Evolutionary conservation across 2,113 vertebrate species (phyloP).

Genomic region (Caracal caracal): DNA sequence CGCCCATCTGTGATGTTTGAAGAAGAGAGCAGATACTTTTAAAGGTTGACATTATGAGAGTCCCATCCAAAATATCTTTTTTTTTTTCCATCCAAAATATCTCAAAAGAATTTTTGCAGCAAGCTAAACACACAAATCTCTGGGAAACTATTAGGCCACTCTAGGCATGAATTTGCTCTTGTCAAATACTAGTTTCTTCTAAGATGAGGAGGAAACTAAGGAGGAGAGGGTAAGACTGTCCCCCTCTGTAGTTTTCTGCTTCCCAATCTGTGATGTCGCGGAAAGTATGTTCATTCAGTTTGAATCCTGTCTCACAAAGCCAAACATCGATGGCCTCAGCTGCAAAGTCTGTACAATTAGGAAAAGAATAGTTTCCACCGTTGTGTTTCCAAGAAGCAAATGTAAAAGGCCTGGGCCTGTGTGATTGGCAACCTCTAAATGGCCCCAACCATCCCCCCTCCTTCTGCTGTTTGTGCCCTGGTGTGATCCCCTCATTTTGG

Average conservation of each 20-base stretch:
- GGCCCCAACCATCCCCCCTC: too few relatives aligned
- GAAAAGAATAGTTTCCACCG: background rate
- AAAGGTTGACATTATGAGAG: background rate
- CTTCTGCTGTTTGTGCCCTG: background rate
- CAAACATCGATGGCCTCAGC: background rate
- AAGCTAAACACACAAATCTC: background rate
- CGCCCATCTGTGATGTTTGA: background rate
- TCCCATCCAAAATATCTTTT: background rate
- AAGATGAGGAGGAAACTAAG: background rate
- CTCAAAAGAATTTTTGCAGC: background rate
- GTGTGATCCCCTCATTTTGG: background rate
- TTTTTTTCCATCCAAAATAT: background rate
- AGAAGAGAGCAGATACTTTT: background rate
- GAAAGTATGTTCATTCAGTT: rapidly evolving
- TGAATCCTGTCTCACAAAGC: background rate
- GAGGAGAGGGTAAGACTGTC: background rate
- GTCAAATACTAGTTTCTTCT: background rate
- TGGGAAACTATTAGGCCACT: background rate
- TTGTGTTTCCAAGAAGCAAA: background rate
- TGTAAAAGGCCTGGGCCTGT: background rate
- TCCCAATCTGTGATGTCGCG: background rate
- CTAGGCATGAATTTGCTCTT: background rate
- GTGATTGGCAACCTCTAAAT: background rate
- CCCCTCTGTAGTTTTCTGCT: background rate
- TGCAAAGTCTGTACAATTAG: background rate